A percentile compares a stretch with the other conserved stretches of the same genome.
phyloP scores from a whole-genome alignment of 1,140 invertebrate species.

The Trichonephila clavata region DNA sequence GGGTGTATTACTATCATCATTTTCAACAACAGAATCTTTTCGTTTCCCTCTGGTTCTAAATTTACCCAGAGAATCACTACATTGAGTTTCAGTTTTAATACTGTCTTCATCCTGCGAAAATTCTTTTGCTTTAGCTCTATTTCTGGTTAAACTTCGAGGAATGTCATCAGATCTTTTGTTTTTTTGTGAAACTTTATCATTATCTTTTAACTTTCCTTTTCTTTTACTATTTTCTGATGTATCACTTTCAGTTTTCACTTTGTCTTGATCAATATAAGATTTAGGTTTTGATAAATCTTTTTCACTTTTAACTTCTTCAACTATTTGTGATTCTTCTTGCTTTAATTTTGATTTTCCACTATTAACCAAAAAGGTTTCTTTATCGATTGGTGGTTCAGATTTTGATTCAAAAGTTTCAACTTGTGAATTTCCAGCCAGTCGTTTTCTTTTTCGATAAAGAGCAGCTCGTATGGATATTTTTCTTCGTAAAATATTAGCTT shows the following conservation, averaged over 20 bases:
- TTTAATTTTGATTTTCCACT: constrained; percentile 46
- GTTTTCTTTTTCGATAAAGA: constrained; percentile 43
- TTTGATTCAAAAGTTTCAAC: neutral
- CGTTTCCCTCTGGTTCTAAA: constrained; percentile 36
- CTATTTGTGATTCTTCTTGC: constrained; percentile 31
- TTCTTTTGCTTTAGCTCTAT: constrained; percentile 55
- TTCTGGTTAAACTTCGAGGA: constrained; percentile 63
- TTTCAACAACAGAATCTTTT: constrained; percentile 43
- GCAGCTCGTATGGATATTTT: constrained; percentile 68
- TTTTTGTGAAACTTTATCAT: neutral
- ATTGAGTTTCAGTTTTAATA: neutral
- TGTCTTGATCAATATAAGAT: neutral
- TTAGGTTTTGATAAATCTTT: constrained; percentile 30
- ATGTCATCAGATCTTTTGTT: neutral
- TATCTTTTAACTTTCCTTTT: neutral
- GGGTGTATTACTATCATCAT: constrained; percentile 21
- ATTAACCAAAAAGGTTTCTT: neutral
- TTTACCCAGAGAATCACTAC: neutral
- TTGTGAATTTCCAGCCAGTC: neutral
- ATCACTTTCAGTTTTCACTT: constrained; percentile 54
- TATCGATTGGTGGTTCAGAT: neutral
- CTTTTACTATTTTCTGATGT: neutral
- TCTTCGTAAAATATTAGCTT: constrained; percentile 59
- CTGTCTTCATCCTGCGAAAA: constrained; percentile 9
- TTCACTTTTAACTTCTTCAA: constrained; percentile 20